Evolutionary conservation across 1,140 invertebrate genomes (phyloP).

Genomic region (Fopius arisanus): DNA sequence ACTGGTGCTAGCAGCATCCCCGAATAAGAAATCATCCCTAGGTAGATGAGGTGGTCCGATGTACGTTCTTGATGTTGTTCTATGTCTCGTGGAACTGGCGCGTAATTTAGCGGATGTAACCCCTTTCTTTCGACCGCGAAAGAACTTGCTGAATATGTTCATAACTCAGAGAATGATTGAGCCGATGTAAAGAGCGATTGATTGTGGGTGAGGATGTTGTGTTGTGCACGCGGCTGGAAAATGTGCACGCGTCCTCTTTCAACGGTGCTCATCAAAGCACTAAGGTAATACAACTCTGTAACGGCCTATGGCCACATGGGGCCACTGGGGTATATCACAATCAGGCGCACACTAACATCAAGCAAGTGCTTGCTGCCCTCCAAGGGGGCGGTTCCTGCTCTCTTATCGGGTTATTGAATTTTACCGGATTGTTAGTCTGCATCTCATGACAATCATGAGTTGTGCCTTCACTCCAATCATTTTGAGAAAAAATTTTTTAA

Average conservation of each 20-base stretch:
- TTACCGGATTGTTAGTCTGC: neutral
- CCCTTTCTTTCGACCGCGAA: slow-evolving; percentile 34
- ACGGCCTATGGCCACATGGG: slow-evolving; percentile 26
- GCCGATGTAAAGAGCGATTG: neutral
- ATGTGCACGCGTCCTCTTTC: slow-evolving; percentile 30
- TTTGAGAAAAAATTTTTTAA: neutral
- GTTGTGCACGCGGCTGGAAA: neutral
- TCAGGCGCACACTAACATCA: neutral
- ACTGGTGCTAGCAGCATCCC: slow-evolving; percentile 27
- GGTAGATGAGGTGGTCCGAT: slow-evolving; percentile 38
- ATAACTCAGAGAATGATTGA: slow-evolving; percentile 25
- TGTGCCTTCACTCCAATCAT: too few relatives aligned
- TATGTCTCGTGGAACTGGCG: slow-evolving; percentile 28
- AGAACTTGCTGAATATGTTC: slow-evolving; percentile 46
- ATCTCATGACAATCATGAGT: too few relatives aligned
- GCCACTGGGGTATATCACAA: slow-evolving; percentile 12
- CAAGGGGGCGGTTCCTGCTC: slow-evolving; percentile 24
- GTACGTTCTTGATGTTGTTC: slow-evolving; percentile 30
- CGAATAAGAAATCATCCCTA: slow-evolving; percentile 47
- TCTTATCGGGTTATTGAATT: slow-evolving; percentile 19
- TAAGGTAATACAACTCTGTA: slow-evolving; percentile 29
- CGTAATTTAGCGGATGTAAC: slow-evolving; percentile 27
- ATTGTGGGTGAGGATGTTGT: neutral
- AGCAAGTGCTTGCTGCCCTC: neutral
- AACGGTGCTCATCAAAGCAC: slow-evolving; percentile 38